Evolutionary conservation across 35 echinoderm and acorn worm species (phyloP).

Genomic region (Lytechinus variegatus): DNA sequence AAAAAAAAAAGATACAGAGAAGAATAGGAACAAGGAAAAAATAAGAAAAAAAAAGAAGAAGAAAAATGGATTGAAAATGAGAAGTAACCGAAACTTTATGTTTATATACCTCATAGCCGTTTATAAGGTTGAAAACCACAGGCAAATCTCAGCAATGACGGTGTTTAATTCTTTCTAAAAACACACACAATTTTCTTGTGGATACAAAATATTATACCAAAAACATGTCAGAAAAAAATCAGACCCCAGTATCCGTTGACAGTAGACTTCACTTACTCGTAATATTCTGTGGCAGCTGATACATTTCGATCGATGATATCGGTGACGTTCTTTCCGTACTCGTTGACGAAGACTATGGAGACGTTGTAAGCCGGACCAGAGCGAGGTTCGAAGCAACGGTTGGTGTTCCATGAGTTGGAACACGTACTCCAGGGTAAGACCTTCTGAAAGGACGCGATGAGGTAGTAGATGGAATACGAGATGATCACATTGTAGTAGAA

Average conservation of each 20-base stretch:
- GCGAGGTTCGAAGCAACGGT: conserved; percentile 67
- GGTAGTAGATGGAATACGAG: conserved; percentile 88
- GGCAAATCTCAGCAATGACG: too few species aligned
- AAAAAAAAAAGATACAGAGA: too few species aligned
- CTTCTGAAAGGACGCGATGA: conserved; percentile 85
- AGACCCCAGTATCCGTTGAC: neutral
- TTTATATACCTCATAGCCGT: too few species aligned
- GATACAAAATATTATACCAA: too few species aligned
- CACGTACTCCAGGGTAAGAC: conserved; percentile 86
- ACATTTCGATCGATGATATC: conserved; percentile 62
- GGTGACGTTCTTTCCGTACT: conserved; percentile 46
- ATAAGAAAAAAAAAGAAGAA: too few species aligned
- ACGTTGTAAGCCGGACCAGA: conserved; percentile 56
- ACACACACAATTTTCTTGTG: too few species aligned
- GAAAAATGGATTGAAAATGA: too few species aligned
- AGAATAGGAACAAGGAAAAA: too few species aligned
- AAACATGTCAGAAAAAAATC: too few species aligned
- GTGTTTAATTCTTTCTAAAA: too few species aligned
- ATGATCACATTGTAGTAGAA: conserved; percentile 99
- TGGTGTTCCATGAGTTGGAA: conserved; percentile 76
- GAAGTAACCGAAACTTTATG: too few species aligned
- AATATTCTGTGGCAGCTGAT: conserved; percentile 88
- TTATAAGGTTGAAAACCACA: too few species aligned
- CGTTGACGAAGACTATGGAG: neutral
- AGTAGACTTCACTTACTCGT: conserved; percentile 68